Evolutionary conservation across 2,888 invertebrate species (phyloP).

Genomic region (Prosopocoilus inquinatus): DNA sequence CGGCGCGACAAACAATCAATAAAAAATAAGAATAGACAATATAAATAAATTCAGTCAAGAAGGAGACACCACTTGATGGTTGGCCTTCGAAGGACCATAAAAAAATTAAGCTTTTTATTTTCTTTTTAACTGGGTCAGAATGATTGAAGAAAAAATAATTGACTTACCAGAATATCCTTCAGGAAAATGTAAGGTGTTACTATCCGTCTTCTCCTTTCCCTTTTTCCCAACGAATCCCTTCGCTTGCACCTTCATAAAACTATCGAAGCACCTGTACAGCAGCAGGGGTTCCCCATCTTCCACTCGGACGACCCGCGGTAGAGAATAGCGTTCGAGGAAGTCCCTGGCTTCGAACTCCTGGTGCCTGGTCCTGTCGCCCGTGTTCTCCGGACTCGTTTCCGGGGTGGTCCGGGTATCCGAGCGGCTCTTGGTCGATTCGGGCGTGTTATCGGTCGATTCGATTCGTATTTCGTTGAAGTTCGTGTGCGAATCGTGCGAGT

Average conservation of each 20-base stretch:
- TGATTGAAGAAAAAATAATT: no score
- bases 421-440: conserved; percentile 41
- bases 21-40: no score
- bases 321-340: conserved; percentile 61
- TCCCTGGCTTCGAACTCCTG: conserved; percentile 50
- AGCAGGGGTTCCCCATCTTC: conserved; percentile 61
- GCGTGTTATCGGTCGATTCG: conserved; percentile 46
- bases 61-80: no score
- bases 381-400: conserved; percentile 36
- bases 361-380: conserved; percentile 30
- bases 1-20: no score
- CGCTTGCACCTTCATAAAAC: conserved; percentile 63
- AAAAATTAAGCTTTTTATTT: no score
- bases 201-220: conserved; percentile 54
- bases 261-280: conserved; percentile 62
- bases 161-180: conserved; percentile 66
- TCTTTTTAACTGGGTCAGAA: no score
- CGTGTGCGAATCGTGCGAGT: conserved; percentile 51
- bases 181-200: conserved; percentile 62
- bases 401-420: conserved; percentile 28
- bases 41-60: no score
- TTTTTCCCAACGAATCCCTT: conserved; percentile 58
- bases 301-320: conserved; percentile 61
- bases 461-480: conserved; percentile 50
- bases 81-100: no score